These are phyloP conservation scores for Sterrhoptilus dennistouni DNA, from an alignment of 2,113 vertebrate species.

Conservation along the genomic window DNA sequence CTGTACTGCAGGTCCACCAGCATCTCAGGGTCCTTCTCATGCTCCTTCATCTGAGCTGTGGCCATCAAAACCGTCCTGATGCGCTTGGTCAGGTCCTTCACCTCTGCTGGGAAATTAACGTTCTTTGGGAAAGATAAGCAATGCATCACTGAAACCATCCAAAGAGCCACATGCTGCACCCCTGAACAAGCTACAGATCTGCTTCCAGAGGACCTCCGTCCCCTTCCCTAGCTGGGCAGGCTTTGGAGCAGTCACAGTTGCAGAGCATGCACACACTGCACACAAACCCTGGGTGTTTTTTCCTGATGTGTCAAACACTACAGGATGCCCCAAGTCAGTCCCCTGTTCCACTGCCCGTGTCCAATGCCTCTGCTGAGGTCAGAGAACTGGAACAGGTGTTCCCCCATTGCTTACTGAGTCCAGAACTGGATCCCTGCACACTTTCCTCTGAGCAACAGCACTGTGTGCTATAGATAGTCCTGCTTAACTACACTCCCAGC, in stretches of 20 bases:
- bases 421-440: neutral
- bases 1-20: constrained; percentile 97
- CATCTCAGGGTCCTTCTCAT: constrained; percentile 98
- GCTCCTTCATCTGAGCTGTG: constrained; percentile 99
- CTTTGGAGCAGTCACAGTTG: neutral
- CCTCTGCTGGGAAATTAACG: constrained; percentile 92
- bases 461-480: rapidly evolving
- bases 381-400: neutral
- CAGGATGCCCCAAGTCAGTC: neutral
- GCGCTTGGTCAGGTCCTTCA: constrained; percentile 96
- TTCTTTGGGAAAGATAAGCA: constrained; percentile 84
- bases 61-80: constrained; percentile 97
- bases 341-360: neutral
- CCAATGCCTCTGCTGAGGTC: neutral
- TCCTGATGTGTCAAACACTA: neutral
- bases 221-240: neutral
- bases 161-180: neutral
- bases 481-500: neutral
- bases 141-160: constrained; percentile 22
- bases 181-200: neutral
- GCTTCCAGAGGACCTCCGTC: neutral
- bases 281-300: neutral
- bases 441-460: neutral
- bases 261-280: neutral
- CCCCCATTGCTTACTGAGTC: neutral